Evolutionary conservation across 2,888 invertebrate species (phyloP).

Genomic region (Xylota segnis): DNA sequence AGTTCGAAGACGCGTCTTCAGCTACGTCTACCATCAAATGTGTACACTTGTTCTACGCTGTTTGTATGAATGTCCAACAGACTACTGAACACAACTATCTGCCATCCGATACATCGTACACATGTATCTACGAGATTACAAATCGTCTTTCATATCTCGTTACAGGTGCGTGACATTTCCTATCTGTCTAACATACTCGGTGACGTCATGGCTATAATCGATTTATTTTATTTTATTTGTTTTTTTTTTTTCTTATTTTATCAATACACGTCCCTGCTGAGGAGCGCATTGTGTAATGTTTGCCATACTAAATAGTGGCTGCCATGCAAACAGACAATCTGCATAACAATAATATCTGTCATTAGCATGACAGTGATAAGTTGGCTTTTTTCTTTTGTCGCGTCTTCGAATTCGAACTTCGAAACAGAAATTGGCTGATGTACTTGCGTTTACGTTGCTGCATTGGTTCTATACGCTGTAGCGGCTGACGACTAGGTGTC

Average conservation of each 20-base stretch:
- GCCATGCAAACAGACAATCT: slow-evolving; percentile 47
- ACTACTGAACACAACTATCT: too few species aligned
- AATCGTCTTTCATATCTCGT: not conserved
- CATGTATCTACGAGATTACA: not conserved
- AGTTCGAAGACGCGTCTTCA: too few species aligned
- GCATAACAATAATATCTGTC: slow-evolving; percentile 39
- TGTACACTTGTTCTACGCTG: too few species aligned
- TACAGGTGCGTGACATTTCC: slow-evolving; percentile 22
- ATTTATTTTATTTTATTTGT: slow-evolving; percentile 14
- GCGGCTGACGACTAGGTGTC: not conserved
- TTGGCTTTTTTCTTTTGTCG: slow-evolving; percentile 5
- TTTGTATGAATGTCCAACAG: too few species aligned
- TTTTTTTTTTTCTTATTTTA: slow-evolving; percentile 8
- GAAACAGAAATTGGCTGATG: not conserved
- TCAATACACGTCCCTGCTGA: not conserved
- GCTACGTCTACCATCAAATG: too few species aligned
- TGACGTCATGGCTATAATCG: slow-evolving; percentile 40
- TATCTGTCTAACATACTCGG: slow-evolving; percentile 2
- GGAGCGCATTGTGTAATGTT: slow-evolving; percentile 19
- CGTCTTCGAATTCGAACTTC: slow-evolving; percentile 25
- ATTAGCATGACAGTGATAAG: slow-evolving; percentile 48
- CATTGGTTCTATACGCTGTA: not conserved
- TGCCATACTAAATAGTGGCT: slow-evolving; percentile 34
- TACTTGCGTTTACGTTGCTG: not conserved
- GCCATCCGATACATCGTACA: not conserved